Evolutionary conservation across 2,113 vertebrate genomes (phyloP), one percentile per base, ranked within the genome.

Genomic region (Plestiodon gilberti): DNA sequence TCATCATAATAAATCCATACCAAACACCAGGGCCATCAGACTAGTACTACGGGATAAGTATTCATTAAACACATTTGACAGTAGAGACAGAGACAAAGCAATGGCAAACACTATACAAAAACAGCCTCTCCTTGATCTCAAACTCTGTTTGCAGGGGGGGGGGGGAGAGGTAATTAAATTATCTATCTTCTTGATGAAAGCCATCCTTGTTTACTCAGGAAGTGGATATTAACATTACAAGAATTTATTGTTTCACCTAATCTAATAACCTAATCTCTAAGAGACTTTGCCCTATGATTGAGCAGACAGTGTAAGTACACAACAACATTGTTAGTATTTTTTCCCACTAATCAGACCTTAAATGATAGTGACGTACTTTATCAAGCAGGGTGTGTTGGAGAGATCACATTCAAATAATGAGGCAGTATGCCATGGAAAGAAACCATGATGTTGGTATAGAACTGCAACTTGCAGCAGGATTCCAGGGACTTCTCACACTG

Each of bases 161-260:
- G 14, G 43, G n/a, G 18, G 80, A 88, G 86, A 48, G 9, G 13
- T 91, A 93, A 93, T 91, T 93, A 87, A 92, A 93, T 94, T 92
- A 87, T 79, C 85, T 87, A 1, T 89, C 76, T 84, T 88, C 82
- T 79, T 89, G 82, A 91, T 67, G 85, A 86, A 92, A 93, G 30
- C 3, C 13, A 88, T 92, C 59, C 48, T 84, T 90, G 79, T 91
- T 94, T 85, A 90, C 86, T 88, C 59, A 83, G 40, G 64, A 87
- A 81, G 25, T 76, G 82, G 83, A n/a, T 86, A 92, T 88, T 92
- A 90, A 55, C 80, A 88, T 89, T 83, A 62, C 74, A 83, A 43
- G 40, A 87, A 89, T 79, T 77, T 88, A 90, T 90, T 93, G n/a
- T 84, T 93, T 88, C 71, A 78, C 81, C 85, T 93, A 90, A 85